Conservation (phyloP, 2,888 invertebrate genomes). For the Lepidochrysops patricia region DNA sequence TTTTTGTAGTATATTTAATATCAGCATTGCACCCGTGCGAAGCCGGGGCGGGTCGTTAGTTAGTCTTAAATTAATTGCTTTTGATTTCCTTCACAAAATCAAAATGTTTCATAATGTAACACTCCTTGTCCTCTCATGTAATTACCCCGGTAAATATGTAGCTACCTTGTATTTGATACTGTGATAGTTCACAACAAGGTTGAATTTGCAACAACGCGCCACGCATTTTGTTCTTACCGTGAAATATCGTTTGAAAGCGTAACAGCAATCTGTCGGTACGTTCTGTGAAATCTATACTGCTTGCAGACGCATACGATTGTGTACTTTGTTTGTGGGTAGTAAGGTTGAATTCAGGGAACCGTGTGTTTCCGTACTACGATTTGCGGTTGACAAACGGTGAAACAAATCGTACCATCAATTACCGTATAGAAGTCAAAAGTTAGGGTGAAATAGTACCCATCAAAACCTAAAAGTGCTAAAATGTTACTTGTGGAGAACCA, state of each 20-base stretch:
- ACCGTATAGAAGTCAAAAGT: conserved; percentile 15
- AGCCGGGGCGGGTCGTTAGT: no score
- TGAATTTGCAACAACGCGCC: not conserved
- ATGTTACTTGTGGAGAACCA: not conserved
- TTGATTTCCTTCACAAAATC: not conserved
- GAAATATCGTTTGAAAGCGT: conserved; percentile 2
- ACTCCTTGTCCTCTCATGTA: not conserved
- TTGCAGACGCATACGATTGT: not conserved
- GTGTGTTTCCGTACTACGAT: not conserved
- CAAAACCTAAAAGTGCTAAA: not conserved
- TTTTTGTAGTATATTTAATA: no score
- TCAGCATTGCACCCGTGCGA: no score
- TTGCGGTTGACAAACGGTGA: conserved; percentile 22
- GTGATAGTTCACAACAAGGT: not conserved
- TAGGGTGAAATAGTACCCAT: not conserved
- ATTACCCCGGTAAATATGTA: not conserved
- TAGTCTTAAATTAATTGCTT: not conserved
- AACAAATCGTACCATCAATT: conserved; percentile 27
- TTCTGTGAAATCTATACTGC: not conserved
- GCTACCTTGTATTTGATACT: not conserved
- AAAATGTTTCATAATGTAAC: not conserved
- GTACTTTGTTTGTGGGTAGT: not conserved
- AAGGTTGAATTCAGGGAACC: not conserved
- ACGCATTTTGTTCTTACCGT: not conserved
- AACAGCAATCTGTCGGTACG: conserved; percentile 3